A percentile compares a stretch with the other conserved stretches of the same genome.
phyloP scores from a whole-genome alignment of 1,140 invertebrate species.

The Chrysomallon squamiferum region DNA sequence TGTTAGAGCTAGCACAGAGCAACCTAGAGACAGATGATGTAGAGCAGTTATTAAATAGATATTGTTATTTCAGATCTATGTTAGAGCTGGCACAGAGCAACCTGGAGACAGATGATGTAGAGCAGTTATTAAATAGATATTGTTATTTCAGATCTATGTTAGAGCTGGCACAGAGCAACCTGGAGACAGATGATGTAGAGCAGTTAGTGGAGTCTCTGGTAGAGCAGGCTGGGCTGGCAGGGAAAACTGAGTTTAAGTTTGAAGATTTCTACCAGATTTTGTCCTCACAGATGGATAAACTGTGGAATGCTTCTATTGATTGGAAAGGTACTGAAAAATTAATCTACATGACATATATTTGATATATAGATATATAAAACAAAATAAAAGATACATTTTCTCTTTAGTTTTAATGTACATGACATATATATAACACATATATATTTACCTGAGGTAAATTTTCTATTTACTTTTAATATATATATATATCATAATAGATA shows the following conservation, averaged over 20 bases:
- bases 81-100: too few species aligned
- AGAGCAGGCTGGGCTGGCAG: constrained; percentile 86
- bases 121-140: too few species aligned
- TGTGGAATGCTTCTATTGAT: constrained; percentile 49
- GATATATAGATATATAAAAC: background rate
- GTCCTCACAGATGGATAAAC: constrained; percentile 86
- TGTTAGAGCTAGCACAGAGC: too few species aligned
- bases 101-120: too few species aligned
- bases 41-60: too few species aligned
- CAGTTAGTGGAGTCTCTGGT: constrained; percentile 86
- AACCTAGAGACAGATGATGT: too few species aligned
- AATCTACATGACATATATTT: too few species aligned
- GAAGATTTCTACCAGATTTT: constrained; percentile 85
- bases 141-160: constrained; percentile 85
- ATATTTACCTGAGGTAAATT: too few species aligned
- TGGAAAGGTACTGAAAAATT: constrained; percentile 58
- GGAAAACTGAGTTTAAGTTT: constrained; percentile 91
- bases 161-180: constrained; percentile 81
- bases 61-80: too few species aligned
- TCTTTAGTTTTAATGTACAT: constrained; percentile 1
- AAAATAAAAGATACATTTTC: background rate
- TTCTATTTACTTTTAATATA: too few species aligned
- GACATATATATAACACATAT: background rate
- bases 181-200: constrained; percentile 65
- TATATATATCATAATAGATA: too few species aligned